A percentile compares a stretch with the other conserved stretches of the same genome.
Conservation (phyloP, 2,888 invertebrate genomes). For the Hipparchia sbordonii region DNA sequence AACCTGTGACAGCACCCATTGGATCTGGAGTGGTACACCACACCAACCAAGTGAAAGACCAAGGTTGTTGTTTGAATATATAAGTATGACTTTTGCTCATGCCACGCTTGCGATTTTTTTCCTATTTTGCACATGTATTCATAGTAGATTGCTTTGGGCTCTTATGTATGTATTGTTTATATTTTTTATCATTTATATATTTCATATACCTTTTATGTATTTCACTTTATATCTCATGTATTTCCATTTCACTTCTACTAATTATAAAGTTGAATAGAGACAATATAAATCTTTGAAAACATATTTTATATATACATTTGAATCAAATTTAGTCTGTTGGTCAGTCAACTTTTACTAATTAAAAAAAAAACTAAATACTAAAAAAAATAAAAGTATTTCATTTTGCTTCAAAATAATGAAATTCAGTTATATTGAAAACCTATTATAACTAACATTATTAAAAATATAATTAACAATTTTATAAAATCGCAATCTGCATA, state of each 20-base stretch:
- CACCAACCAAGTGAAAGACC: constrained; percentile 82
- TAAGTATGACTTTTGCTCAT: constrained; percentile 66
- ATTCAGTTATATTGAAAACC: no score
- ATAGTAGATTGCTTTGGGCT: constrained; percentile 25
- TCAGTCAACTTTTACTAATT: no score
- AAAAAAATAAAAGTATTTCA: no score
- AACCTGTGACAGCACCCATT: constrained; percentile 67
- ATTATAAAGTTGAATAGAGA: no score
- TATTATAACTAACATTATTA: constrained; percentile 15
- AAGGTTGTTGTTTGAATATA: constrained; percentile 70
- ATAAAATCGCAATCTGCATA: constrained; percentile 74
- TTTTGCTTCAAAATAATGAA: no score
- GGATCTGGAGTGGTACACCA: constrained; percentile 76
- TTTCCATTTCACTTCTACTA: no score
- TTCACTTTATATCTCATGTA: neutral
- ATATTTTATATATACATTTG: no score
- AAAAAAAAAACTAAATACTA: no score
- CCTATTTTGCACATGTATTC: constrained; percentile 26
- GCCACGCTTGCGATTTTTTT: constrained; percentile 74
- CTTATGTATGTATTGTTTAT: constrained; percentile 8
- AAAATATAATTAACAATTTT: constrained; percentile 8
- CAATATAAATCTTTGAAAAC: no score
- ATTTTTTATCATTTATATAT: neutral
- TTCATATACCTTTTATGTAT: neutral
- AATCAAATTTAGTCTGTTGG: no score